These are phyloP conservation scores for Enoplosus armatus DNA, from an alignment of 2,797 vertebrate genomes.

Conservation along the genomic window DNA sequence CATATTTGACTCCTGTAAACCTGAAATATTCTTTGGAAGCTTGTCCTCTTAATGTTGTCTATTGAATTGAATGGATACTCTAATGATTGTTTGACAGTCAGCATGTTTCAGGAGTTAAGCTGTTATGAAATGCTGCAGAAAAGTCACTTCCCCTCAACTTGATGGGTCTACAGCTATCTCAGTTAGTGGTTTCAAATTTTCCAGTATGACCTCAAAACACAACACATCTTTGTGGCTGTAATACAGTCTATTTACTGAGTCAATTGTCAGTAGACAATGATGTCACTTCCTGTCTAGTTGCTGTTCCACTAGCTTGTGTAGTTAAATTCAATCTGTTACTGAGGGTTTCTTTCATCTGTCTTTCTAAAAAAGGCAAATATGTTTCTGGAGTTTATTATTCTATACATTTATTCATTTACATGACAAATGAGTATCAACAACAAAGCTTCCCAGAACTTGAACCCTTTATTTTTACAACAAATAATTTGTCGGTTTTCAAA, in stretches of 20 bases:
- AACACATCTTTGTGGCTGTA: neutral
- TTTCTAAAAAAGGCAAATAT: neutral
- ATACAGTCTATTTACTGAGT: neutral
- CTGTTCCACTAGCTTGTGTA: neutral
- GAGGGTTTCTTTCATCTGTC: neutral
- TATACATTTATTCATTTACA: no score
- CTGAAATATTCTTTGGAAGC: neutral
- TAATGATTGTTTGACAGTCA: neutral
- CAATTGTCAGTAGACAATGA: neutral
- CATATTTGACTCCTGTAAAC: neutral
- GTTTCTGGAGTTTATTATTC: neutral
- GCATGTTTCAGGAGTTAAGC: neutral
- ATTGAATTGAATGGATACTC: neutral
- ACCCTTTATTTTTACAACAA: neutral
- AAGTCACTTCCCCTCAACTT: neutral
- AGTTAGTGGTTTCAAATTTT: conserved; percentile 1
- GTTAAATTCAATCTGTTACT: neutral
- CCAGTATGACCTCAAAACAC: neutral
- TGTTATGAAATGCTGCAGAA: neutral
- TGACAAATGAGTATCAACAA: neutral
- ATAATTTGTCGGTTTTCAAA: neutral
- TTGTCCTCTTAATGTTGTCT: neutral
- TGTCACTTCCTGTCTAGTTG: neutral
- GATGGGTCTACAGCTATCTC: neutral
- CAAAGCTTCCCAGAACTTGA: neutral